Conservation (phyloP, 2,797 vertebrate species). For the Neomorphus geoffroyi region DNA sequence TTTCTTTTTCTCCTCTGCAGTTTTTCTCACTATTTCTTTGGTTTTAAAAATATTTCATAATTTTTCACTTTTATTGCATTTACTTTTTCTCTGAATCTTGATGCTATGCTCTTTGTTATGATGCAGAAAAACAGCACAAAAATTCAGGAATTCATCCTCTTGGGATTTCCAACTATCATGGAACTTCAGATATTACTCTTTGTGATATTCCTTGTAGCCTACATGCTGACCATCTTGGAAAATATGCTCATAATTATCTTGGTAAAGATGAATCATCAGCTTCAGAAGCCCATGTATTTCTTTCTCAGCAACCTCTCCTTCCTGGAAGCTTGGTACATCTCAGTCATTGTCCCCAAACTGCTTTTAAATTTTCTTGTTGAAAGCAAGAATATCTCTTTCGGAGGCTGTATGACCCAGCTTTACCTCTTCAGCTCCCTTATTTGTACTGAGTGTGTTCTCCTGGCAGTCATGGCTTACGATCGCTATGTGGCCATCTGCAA, state of each 20-base stretch:
- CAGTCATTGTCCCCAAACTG: constrained; percentile 56
- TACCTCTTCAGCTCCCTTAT: constrained; percentile 61
- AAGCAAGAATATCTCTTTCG: constrained; percentile 35
- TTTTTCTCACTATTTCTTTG: not conserved
- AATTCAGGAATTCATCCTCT: constrained; percentile 45
- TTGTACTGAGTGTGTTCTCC: constrained; percentile 54
- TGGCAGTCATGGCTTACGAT: constrained; percentile 62
- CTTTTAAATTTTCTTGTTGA: not conserved
- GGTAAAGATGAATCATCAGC: not conserved
- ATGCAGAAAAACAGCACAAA: not conserved
- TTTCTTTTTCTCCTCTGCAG: not conserved
- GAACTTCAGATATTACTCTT: constrained; percentile 36
- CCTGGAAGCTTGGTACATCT: constrained; percentile 59
- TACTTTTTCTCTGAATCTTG: not conserved
- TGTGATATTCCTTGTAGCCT: constrained; percentile 27
- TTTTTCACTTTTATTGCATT: not conserved
- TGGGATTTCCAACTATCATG: constrained; percentile 31
- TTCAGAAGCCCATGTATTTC: constrained; percentile 64
- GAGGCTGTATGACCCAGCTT: constrained; percentile 58
- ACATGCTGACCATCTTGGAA: constrained; percentile 31
- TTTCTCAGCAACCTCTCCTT: constrained; percentile 66
- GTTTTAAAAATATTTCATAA: not conserved
- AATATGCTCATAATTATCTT: constrained; percentile 21
- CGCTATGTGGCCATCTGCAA: constrained; percentile 58
- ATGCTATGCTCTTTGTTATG: not conserved